Evolutionary conservation across 1,140 invertebrate genomes (phyloP).

Genomic region (Drosophila neocordata): DNA sequence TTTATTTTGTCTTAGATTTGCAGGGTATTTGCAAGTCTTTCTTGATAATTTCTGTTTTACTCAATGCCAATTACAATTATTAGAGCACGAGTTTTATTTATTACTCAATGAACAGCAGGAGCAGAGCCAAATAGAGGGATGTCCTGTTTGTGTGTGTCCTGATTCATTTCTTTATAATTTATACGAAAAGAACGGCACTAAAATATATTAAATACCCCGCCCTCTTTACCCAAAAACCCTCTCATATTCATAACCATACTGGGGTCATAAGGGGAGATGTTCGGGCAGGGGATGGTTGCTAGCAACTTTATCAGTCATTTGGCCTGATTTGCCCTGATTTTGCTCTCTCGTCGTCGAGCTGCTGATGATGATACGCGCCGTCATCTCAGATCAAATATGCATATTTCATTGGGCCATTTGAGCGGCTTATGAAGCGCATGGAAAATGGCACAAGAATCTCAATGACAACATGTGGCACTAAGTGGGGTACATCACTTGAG

Average conservation of each 20-base stretch:
- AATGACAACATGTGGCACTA: slow-evolving; percentile 61
- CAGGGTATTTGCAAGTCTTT: neutral
- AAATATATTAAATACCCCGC: slow-evolving; percentile 64
- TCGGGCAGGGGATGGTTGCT: neutral
- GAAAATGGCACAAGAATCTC: slow-evolving; percentile 6
- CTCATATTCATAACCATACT: slow-evolving; percentile 27
- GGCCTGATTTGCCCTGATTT: neutral
- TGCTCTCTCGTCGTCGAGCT: neutral
- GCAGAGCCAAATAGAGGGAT: neutral
- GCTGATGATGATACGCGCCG: slow-evolving; percentile 40
- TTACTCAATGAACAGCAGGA: slow-evolving; percentile 24
- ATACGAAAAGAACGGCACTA: slow-evolving; percentile 61
- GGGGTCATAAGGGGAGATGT: too few species aligned
- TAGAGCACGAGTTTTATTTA: slow-evolving; percentile 74
- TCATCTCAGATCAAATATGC: slow-evolving; percentile 71
- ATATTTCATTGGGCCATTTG: slow-evolving; percentile 72
- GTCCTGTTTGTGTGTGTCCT: slow-evolving; percentile 18
- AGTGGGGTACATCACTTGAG: slow-evolving; percentile 33
- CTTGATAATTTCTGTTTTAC: neutral
- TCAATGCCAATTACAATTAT: slow-evolving; percentile 73
- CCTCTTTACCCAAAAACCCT: neutral
- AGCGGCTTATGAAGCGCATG: slow-evolving; percentile 48
- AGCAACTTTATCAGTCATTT: slow-evolving; percentile 14
- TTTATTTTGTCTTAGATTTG: neutral
- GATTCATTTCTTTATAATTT: slow-evolving; percentile 78